These are phyloP conservation scores for Mellivora capensis DNA, from an alignment of 2,113 vertebrate genomes.

Conservation along the genomic window DNA sequence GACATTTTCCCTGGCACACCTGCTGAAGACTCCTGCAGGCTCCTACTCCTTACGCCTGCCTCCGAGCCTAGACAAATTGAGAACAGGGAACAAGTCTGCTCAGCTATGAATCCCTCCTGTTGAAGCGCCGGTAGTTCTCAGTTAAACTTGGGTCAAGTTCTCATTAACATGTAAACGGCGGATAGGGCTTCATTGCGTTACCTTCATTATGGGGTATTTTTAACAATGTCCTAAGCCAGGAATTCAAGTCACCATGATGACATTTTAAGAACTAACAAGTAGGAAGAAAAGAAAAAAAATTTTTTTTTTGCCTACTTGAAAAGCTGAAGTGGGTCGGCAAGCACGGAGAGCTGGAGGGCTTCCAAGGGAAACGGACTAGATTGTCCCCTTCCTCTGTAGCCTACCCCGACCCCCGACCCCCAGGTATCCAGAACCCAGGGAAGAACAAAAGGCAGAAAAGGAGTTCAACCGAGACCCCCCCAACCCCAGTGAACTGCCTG, in stretches of 20 bases:
- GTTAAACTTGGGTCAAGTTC: neutral
- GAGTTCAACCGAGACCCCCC: neutral
- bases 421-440: neutral
- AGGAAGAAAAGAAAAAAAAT: neutral
- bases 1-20: neutral
- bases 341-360: neutral
- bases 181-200: neutral
- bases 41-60: neutral
- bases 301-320: neutral
- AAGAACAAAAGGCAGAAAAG: neutral
- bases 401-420: too few relatives aligned
- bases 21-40: neutral
- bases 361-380: neutral
- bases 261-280: neutral
- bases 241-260: neutral
- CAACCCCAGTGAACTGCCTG: neutral
- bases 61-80: neutral
- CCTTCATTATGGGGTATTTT: neutral
- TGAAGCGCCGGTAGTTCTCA: neutral
- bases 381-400: neutral
- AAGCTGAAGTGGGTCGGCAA: neutral
- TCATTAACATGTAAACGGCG: neutral
- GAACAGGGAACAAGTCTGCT: neutral
- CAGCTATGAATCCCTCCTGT: neutral
- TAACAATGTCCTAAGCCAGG: neutral